A percentile compares a stretch with the other conserved stretches of the same genome.
These are phyloP conservation scores for Nomada flava DNA, from an alignment of 2,888 invertebrate species.

Conservation along the genomic window DNA sequence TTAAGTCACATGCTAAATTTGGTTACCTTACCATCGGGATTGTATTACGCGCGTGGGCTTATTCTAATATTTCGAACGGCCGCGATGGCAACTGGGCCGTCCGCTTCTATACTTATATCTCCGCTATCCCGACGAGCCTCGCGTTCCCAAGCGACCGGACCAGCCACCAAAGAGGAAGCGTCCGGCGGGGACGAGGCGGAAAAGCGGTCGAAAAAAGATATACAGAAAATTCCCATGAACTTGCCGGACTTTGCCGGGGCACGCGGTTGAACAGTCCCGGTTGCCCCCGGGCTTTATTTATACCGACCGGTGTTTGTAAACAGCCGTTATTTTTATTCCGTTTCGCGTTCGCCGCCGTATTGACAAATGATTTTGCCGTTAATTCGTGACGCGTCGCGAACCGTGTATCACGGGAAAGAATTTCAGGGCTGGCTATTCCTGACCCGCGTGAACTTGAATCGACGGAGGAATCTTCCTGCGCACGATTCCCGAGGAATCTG, in stretches of 20 bases:
- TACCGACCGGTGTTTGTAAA: constrained; percentile 47
- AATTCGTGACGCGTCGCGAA: too few relatives aligned
- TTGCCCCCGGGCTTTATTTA: constrained; percentile 30
- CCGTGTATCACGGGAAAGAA: too few relatives aligned
- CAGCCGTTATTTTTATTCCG: constrained; percentile 36
- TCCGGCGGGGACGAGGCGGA: too few relatives aligned
- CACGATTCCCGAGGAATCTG: too few relatives aligned
- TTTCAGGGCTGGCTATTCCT: too few relatives aligned
- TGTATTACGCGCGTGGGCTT: constrained; percentile 82
- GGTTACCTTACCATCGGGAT: constrained; percentile 81
- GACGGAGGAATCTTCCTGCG: too few relatives aligned
- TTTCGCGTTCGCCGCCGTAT: neutral
- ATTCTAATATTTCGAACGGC: constrained; percentile 76
- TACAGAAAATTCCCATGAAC: neutral
- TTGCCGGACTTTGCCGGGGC: neutral
- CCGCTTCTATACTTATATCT: constrained; percentile 69
- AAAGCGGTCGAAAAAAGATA: too few relatives aligned
- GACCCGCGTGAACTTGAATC: too few relatives aligned
- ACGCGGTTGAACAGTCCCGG: neutral
- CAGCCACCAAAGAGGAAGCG: constrained; percentile 13
- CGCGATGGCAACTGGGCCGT: constrained; percentile 72
- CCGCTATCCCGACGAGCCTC: constrained; percentile 49
- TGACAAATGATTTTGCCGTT: constrained; percentile 9
- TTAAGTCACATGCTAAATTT: constrained; percentile 82
- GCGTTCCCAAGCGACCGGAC: constrained; percentile 4